These are phyloP conservation scores for Pipistrellus nathusii DNA, from an alignment of 2,797 vertebrate species.

Conservation along the genomic window DNA sequence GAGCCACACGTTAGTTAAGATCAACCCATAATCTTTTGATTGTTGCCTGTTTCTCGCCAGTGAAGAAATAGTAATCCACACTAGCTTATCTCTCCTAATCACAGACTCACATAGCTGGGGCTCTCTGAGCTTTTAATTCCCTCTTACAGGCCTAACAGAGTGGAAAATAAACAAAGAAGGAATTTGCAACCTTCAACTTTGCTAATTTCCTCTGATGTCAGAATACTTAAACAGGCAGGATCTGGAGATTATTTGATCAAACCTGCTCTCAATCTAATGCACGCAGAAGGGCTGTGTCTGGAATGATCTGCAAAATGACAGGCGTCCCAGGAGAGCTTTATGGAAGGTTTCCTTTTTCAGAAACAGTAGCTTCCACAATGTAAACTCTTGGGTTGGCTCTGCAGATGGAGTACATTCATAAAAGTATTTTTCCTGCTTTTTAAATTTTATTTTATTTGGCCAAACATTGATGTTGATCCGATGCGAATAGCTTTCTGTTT, in stretches of 20 bases:
- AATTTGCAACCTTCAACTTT: slow-evolving; percentile 89
- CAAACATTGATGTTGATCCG: slow-evolving; percentile 49
- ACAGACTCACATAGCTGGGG: slow-evolving; percentile 86
- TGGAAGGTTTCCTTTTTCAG: slow-evolving; percentile 86
- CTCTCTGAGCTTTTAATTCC: slow-evolving; percentile 91
- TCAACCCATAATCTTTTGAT: slow-evolving; percentile 89
- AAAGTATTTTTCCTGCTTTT: slow-evolving; percentile 78
- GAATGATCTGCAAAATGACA: slow-evolving; percentile 86
- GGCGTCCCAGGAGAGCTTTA: slow-evolving; percentile 86
- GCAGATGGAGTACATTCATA: slow-evolving; percentile 67
- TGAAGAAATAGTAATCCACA: slow-evolving; percentile 90
- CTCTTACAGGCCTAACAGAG: slow-evolving; percentile 89
- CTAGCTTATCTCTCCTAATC: slow-evolving; percentile 91
- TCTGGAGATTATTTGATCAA: slow-evolving; percentile 89
- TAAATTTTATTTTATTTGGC: slow-evolving; percentile 67
- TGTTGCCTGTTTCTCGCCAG: slow-evolving; percentile 88
- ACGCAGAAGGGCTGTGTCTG: slow-evolving; percentile 86
- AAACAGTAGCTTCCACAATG: slow-evolving; percentile 85
- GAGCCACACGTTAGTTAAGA: slow-evolving; percentile 83
- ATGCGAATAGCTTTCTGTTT: slow-evolving; percentile 74
- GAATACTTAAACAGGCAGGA: slow-evolving; percentile 90
- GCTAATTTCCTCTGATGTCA: slow-evolving; percentile 92
- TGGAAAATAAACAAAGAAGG: slow-evolving; percentile 91
- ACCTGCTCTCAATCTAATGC: slow-evolving; percentile 89
- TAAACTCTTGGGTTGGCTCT: slow-evolving; percentile 69